Evolutionary conservation across 2,888 invertebrate genomes (phyloP), one percentile per base, ranked within the genome.

Genomic region (Orthosia gothica): DNA sequence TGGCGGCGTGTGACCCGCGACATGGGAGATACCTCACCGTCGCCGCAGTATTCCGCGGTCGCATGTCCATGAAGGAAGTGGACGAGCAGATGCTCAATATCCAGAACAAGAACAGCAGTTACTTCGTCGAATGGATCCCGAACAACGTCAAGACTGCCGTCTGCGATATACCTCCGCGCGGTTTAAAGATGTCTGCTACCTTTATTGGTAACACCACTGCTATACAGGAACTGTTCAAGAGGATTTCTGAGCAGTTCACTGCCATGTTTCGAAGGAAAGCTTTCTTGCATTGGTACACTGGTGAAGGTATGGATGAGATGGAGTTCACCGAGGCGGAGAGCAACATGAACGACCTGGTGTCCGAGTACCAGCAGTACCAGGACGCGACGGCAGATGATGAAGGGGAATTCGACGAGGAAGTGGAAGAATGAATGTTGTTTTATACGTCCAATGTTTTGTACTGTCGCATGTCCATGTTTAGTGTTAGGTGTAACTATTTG

Each of bases 281-380:
- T 92, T 99, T 99, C 97, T 97, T 99, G 89, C 99, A 99, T 97
- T 99, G 99, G 99, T 99, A 99, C 96, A 99, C 99, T 54, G 99
- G 99, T 67, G 99, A 99, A 93, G 99, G 99, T 83, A 99, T 99
- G 99, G 99, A 99, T 92, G 99, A 99, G 94, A 98, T 99, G 98
- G 99, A 99, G 94, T 99, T 99, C 96, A 98, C 98, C 40, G 99
- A 99, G 92, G 99, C 99, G 26, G 99, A 99, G 93, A 98, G 98
- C 90, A 99, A 99, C 97, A 98, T 99, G 98, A 99, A 98, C 90
- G 98, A 98, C 92, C 95, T 98, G 91, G 98, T 98, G 45, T 98
- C 98, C 0, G 99, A 99, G 92, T 99, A 99, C 93, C 99, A 99
- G 93, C 99, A 99, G 93, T 99, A 99, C 94, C 99, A 99, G 94